Evolutionary conservation across 1,140 invertebrate genomes (phyloP).

Genomic region (Alviniconcha marisindica): DNA sequence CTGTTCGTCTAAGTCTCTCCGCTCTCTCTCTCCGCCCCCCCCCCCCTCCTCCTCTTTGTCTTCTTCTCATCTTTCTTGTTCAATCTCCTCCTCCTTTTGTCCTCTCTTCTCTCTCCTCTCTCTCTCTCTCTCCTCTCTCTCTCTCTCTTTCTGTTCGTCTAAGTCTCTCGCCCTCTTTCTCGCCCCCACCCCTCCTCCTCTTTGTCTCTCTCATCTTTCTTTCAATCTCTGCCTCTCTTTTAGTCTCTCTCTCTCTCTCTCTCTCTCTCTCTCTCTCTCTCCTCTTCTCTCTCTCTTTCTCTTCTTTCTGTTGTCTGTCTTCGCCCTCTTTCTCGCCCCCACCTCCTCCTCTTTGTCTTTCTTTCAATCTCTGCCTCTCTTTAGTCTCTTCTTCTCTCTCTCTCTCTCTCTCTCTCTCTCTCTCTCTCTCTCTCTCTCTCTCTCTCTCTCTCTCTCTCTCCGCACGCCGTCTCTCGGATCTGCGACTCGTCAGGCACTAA

Average conservation of each 20-base stretch:
- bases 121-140: no score
- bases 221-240: no score
- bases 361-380: neutral
- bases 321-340: neutral
- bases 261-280: neutral
- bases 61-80: no score
- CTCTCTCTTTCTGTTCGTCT: no score
- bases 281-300: neutral
- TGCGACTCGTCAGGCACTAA: slow-evolving; percentile 1
- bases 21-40: no score
- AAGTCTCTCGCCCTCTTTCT: no score
- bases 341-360: neutral
- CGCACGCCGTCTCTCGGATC: neutral
- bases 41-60: no score
- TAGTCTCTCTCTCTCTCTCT: neutral
- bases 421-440: neutral
- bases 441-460: slow-evolving; percentile 17
- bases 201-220: no score
- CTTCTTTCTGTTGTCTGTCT: neutral
- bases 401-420: neutral
- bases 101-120: no score
- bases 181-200: no score
- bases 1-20: no score
- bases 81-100: no score
- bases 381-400: neutral